Percentiles rank a stretch among this genome's conserved stretches.
phyloP scores from a whole-genome alignment of 2,113 vertebrate genomes.

The Ochotona curzoniae region DNA sequence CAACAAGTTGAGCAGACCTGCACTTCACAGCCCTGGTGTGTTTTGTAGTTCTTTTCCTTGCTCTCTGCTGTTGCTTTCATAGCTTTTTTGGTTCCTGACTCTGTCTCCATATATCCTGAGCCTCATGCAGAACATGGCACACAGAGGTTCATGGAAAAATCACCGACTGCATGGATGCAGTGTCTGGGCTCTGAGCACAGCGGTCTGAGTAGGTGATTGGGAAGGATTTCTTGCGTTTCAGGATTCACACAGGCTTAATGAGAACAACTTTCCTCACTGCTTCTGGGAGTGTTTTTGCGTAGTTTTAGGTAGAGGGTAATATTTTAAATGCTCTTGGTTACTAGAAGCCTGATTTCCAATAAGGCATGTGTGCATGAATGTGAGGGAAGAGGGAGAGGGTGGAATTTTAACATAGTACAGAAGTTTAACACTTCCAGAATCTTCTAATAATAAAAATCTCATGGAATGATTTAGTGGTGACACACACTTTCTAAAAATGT shows the following conservation, averaged over 20 bases:
- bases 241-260: not conserved
- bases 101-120: not conserved
- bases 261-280: not conserved
- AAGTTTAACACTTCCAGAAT: not conserved
- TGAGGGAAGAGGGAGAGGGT: no score
- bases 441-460: not conserved
- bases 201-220: not conserved
- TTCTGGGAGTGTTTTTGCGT: not conserved
- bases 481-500: slow-evolving; percentile 12
- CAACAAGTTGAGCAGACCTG: fast-evolving
- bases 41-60: slow-evolving; percentile 10
- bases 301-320: not conserved
- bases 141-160: not conserved
- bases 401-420: not conserved
- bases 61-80: slow-evolving; percentile 39
- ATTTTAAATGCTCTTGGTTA: not conserved
- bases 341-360: slow-evolving; percentile 34
- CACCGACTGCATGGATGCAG: not conserved
- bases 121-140: not conserved
- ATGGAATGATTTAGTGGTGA: not conserved
- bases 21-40: fast-evolving
- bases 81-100: not conserved
- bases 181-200: not conserved
- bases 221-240: not conserved
- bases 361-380: not conserved